phyloP scores from a whole-genome alignment of 2,888 invertebrate species.

The Aradus depressus region DNA sequence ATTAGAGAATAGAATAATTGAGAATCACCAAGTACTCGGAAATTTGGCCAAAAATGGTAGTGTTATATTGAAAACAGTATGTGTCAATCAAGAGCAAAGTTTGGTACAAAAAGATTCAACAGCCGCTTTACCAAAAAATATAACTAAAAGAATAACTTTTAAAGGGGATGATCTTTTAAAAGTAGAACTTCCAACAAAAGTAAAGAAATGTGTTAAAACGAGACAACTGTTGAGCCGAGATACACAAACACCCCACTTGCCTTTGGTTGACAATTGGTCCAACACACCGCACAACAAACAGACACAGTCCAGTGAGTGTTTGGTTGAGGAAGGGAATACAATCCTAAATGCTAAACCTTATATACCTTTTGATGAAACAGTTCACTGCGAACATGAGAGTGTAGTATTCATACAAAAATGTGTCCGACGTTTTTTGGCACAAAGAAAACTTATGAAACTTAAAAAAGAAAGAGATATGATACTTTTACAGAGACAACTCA shows the following conservation, averaged over 20 bases:
- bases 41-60: neutral
- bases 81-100: neutral
- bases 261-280: constrained; percentile 3
- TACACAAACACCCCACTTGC: constrained; percentile 12
- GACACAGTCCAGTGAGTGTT: no score
- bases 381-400: neutral
- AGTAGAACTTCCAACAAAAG: constrained; percentile 6
- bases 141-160: no score
- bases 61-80: constrained; percentile 6
- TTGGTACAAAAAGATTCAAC: no score
- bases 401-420: constrained; percentile 13
- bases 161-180: no score
- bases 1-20: neutral
- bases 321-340: neutral
- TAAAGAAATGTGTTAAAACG: no score
- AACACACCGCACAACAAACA: constrained; percentile 12
- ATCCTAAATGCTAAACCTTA: constrained; percentile 3
- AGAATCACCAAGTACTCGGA: neutral
- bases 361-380: constrained; percentile 1
- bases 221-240: neutral
- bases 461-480: constrained; percentile 14
- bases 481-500: neutral
- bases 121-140: no score
- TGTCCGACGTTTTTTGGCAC: constrained; percentile 13
- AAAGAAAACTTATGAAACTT: constrained; percentile 9